Base-by-base conservation (phyloP, 2,888 invertebrate genomes). In the Caenorhabditis sp. region DNA sequence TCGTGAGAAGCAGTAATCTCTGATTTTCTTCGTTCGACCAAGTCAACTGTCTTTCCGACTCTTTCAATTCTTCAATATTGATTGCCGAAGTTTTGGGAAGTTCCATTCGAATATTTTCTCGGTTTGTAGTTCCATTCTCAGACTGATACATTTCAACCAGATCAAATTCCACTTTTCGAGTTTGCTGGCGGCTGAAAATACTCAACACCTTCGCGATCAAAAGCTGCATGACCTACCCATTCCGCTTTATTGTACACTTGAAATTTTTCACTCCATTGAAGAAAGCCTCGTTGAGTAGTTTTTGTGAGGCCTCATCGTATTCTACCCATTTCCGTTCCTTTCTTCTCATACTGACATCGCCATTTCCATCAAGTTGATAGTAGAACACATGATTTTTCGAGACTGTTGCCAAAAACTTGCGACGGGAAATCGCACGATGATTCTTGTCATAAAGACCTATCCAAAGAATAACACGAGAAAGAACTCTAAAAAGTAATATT, bases 381-480 rank as follows among this genome's bases (percentile, higher is more conserved):
- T 50, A 63, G 69, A 69, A 74, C 6, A 62, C 66, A 5, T 69
- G 49, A 0, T 37, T 49, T 14, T 36, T 26, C 27, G 66, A 31
- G 58, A 73, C 59, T 0, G 50, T 31, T 49, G 58, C 36, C 6
- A 59, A 21, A 54, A 50, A 51, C 58, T 59, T 60, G 54, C 62
- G 1, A 1, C 59, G 59, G 1, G 43, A 24, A 14, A 59, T n/a
- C 26, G 36, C 19, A 5, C 53, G 61, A 31, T 50, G 23, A 36
- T 55, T 60, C 62, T 84, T 83, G 59, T 83, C 79, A 66, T 78
- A 80, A 31, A 80, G 62, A 58, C 82, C 82, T 51, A 85, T 65
- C 78, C 83, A 85, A 10, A 83, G 70, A 26, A 83, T 37, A 12
- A 76, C 27, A n/a, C 81, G 74, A 4, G 79, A 58, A 10, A 84